phyloP scores from a whole-genome alignment of 1,140 invertebrate species.

The Drosophila bipectinata region DNA sequence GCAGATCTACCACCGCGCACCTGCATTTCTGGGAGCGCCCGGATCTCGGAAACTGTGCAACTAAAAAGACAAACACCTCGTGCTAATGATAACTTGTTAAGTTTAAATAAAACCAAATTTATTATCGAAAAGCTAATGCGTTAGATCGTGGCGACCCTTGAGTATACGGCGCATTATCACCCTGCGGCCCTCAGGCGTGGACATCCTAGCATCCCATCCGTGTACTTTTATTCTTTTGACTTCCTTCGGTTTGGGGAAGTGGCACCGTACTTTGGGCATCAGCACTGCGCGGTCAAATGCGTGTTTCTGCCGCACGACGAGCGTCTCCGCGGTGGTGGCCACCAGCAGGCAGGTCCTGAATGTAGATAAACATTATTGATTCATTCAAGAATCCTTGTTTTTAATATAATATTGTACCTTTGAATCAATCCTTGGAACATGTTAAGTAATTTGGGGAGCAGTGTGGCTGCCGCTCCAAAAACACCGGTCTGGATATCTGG shows the following conservation, averaged over 20 bases:
- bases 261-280: slow-evolving; percentile 85
- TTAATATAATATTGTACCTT: slow-evolving; percentile 39
- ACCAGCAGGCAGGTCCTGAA: slow-evolving; percentile 50
- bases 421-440: slow-evolving; percentile 67
- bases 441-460: slow-evolving; percentile 54
- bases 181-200: slow-evolving; percentile 87
- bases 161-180: slow-evolving; percentile 90
- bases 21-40: slow-evolving; percentile 45
- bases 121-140: slow-evolving; percentile 85
- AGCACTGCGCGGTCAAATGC: slow-evolving; percentile 67
- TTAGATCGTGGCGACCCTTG: slow-evolving; percentile 88
- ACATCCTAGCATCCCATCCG: slow-evolving; percentile 89
- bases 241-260: slow-evolving; percentile 91
- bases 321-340: slow-evolving; percentile 49
- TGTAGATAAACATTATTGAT: background rate
- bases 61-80: background rate
- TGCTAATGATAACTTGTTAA: background rate
- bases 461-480: slow-evolving; percentile 9
- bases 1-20: slow-evolving; percentile 66
- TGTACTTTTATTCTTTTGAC: slow-evolving; percentile 88
- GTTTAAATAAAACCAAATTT: slow-evolving; percentile 37
- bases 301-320: slow-evolving; percentile 70
- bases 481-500: background rate
- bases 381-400: slow-evolving; percentile 10
- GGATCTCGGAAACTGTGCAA: background rate